A percentile compares a stretch with the other conserved stretches of the same genome.
These are phyloP conservation scores for human (Homo sapiens) DNA, from an alignment of 2,113 vertebrate species.

Conservation along the genomic window GRCh38 chr3:49691001-49691500, in stretches of 20 bases:
- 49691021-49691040: not conserved
- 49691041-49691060: not conserved
- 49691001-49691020: not conserved
- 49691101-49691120: not conserved
- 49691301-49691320: not conserved
- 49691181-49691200: slow-evolving; percentile 88
- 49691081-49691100: not conserved
- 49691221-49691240: slow-evolving; percentile 92
- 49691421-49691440: slow-evolving; percentile 95
- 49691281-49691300: not conserved
- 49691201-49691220: slow-evolving; percentile 92
- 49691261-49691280: not conserved
- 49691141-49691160: slow-evolving; percentile 69
- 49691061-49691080: not conserved
- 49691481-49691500: slow-evolving; percentile 84
- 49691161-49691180: slow-evolving; percentile 94
- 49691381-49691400: not conserved
- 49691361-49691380: not conserved
- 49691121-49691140: slow-evolving; percentile 50
- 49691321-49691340: not conserved
- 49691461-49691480: slow-evolving; percentile 89
- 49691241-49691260: slow-evolving; percentile 86
- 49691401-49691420: slow-evolving; percentile 49
- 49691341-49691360: not conserved
- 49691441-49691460: slow-evolving; percentile 93